Percentiles rank a stretch among this genome's conserved stretches.
These are phyloP conservation scores for Mechanitis mazaeus DNA, from an alignment of 2,888 invertebrate genomes.

Conservation along the genomic window DNA sequence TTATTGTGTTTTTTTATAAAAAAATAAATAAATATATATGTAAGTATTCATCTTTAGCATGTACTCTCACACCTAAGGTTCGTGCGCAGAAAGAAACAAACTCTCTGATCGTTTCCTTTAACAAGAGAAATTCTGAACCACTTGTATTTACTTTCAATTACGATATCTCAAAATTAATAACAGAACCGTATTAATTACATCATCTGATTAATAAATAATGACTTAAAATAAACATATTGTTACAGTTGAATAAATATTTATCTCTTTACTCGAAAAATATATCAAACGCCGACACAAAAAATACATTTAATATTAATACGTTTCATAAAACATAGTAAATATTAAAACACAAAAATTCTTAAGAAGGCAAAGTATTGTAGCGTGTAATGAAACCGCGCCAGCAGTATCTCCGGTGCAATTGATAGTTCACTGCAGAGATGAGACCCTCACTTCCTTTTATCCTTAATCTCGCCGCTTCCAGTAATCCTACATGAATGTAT, in stretches of 20 bases:
- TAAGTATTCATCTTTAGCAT: too few species aligned
- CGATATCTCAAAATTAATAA: background rate
- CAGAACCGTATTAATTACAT: background rate
- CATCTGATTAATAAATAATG: too few species aligned
- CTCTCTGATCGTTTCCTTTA: background rate
- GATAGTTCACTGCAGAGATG: slow-evolving; percentile 13
- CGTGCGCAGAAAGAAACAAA: background rate
- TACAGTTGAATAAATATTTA: background rate
- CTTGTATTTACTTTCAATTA: background rate
- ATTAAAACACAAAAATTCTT: background rate
- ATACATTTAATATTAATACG: background rate
- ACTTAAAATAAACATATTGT: background rate
- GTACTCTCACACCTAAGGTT: background rate
- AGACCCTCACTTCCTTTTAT: slow-evolving; percentile 12
- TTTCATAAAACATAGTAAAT: background rate
- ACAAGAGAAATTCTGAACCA: too few species aligned
- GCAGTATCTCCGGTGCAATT: slow-evolving; percentile 11
- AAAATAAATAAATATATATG: too few species aligned
- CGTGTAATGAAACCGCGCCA: slow-evolving; percentile 14
- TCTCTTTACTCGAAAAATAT: background rate
- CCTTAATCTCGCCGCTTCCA: slow-evolving; percentile 15
- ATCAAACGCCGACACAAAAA: background rate
- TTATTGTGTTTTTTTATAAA: too few species aligned
- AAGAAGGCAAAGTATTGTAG: slow-evolving; percentile 5
- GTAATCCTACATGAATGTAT: slow-evolving; percentile 12